Evolutionary conservation across 1,140 invertebrate species (phyloP), one percentile per base, ranked within the genome.

Genomic region (Pogonognathellus flavescens): DNA sequence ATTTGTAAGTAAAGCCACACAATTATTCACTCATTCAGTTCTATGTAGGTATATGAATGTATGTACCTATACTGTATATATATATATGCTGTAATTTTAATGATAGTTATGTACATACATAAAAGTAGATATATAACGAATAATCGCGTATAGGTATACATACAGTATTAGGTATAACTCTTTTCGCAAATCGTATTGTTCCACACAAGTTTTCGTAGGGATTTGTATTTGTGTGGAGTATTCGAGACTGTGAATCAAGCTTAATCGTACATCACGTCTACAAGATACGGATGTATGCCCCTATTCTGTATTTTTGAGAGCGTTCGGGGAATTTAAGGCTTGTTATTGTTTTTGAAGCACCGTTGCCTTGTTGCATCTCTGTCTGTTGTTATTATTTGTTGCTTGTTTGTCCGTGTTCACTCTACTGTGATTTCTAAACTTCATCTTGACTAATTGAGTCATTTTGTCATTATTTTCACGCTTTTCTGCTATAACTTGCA

Each of bases 321-420:
- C 16, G 41, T 76, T 76, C 70, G 70, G 70, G 16, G 70, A 76
- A 76, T 76, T 76, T 49, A 31, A 41, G 70, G 70, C 70, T 76
- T 41, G 25, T 41, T 76, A 76, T 76, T 76, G 70, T 76, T 76
- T 76, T 76, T 76, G 70, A 76, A 76, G 70, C 70, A 76, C 70
- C 70, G 70, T 76, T 76, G 70, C 25, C 62, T 72, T 76, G 70
- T 76, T 76, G 70, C 70, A 76, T 76, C 70, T 66, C 25, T 41
- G 31, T 76, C 31, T 50, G 31, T 76, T 76, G 31, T 76, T 76
- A 76, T 57, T 31, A 41, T 76, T 66, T 66, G 25, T 25, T 25
- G n/a, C 41, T n/a, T 76, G 70, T 76, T 76, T 76, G 70, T 76
- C 70, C n/a, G n/a, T 76, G 70, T 76, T 31, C 70, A 76, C 70